Evolutionary conservation across 1,140 invertebrate species (phyloP), one percentile per base, ranked within the genome.

Genomic region (Aphaenogaster floridana): DNA sequence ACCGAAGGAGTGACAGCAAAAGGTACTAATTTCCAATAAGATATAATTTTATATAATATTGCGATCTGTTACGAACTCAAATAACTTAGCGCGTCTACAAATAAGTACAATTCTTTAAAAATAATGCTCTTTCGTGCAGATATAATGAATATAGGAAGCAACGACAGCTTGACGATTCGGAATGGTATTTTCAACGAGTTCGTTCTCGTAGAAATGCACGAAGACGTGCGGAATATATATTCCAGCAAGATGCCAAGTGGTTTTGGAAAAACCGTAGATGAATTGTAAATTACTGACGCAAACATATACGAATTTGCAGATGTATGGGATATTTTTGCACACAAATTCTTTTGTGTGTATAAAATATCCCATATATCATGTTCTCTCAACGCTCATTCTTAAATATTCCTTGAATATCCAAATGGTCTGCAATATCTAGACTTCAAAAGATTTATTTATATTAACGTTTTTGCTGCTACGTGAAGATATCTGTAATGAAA

Each of bases 151-250:
- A 11, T n/a, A 34, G 8, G 2, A 48, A 78, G 21, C 71, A 54
- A 39, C 6, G 71, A 7, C 57, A 63, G 7, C 21, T 0, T 48
- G 21, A 17, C 13, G 28, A 28, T 63, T 78, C 57, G 0, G 76
- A 78, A 48, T 78, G 76, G 76, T 78, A 78, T 28, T 78, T 78
- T 78, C 76, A 17, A 78, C 42, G 76, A 64, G 76, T 8, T 48
- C 3, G 2, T 78, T 17, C 57, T 3, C 76, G 76, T 78, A 63
- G 50, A 64, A 78, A 64, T 45, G 76, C 76, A 45, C 76, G 76
- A 45, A 78, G 15, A 48, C 21, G 17, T 61, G 39, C 39, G 7
- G 39, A 76, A 42, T 1, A 28, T 28, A 34, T 61, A 11, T 61
- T 64, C n/a, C 42, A n/a, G 9, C 13, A 34, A 9, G 15, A 34